phyloP scores from a whole-genome alignment of 2,113 vertebrate genomes.

The Pseudopipra pipra region DNA sequence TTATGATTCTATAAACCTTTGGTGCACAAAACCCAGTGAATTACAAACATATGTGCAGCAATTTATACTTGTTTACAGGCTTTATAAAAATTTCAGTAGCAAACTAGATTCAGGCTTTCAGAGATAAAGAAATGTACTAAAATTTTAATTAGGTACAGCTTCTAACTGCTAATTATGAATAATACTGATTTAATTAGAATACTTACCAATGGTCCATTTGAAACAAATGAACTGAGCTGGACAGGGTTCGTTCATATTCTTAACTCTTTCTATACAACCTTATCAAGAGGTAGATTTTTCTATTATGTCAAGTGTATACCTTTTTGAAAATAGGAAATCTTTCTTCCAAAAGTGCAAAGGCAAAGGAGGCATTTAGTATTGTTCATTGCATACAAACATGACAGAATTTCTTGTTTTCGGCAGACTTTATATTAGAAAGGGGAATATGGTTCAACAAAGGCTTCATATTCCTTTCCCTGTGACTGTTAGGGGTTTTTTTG shows the following conservation, averaged over 20 bases:
- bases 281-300: not conserved
- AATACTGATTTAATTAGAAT: constrained; percentile 40
- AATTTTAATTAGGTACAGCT: constrained; percentile 55
- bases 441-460: not conserved
- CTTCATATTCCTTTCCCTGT: not conserved
- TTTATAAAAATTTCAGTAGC: constrained; percentile 64
- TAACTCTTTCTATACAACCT: not conserved
- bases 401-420: not conserved
- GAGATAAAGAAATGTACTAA: constrained; percentile 50
- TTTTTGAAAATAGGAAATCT: not conserved
- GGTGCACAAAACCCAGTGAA: not conserved
- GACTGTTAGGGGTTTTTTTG: not conserved
- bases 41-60: not conserved
- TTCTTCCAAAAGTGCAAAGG: not conserved
- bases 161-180: constrained; percentile 44
- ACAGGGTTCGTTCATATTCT: not conserved
- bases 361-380: not conserved
- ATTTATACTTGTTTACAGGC: constrained; percentile 41
- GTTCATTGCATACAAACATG: not conserved
- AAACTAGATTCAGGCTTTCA: constrained; percentile 27
- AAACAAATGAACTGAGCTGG: not conserved
- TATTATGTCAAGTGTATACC: rapidly evolving
- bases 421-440: not conserved
- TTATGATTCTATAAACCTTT: constrained; percentile 15
- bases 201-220: not conserved